Conservation (phyloP, 2,888 invertebrate species). For the Harmothoe impar region DNA sequence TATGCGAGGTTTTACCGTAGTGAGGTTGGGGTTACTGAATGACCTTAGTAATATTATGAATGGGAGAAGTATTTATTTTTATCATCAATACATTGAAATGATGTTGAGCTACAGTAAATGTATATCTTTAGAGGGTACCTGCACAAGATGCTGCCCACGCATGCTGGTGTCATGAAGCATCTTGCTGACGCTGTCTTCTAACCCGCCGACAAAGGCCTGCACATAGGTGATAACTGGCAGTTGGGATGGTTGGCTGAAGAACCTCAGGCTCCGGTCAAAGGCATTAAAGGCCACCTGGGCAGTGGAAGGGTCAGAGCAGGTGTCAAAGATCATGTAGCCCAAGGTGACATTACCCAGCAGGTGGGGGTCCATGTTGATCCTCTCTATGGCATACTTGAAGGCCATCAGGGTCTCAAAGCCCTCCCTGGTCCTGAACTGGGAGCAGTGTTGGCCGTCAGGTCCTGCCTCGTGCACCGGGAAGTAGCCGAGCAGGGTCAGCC, state of each 20-base stretch:
- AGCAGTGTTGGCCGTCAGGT: background rate
- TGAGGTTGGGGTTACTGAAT: too few relatives aligned
- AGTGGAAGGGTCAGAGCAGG: conserved; percentile 56
- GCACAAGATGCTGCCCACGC: conserved; percentile 59
- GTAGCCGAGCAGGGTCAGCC: conserved; percentile 62
- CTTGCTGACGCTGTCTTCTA: conserved; percentile 58
- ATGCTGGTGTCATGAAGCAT: conserved; percentile 43
- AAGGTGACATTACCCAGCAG: conserved; percentile 69
- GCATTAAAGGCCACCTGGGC: conserved; percentile 55
- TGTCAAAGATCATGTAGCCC: conserved; percentile 75
- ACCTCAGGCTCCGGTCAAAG: conserved; percentile 55
- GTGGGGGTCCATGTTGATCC: conserved; percentile 63
- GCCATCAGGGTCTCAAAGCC: conserved; percentile 65
- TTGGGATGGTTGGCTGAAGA: conserved; percentile 59
- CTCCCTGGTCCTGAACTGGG: conserved; percentile 25
- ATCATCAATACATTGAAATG: too few relatives aligned
- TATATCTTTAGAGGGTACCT: conserved; percentile 22
- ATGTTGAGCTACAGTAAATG: too few relatives aligned
- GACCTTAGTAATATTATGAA: too few relatives aligned
- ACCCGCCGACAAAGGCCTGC: conserved; percentile 63
- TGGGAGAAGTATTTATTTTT: too few relatives aligned
- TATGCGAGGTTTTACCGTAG: too few relatives aligned
- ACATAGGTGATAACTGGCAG: conserved; percentile 63
- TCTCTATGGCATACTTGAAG: conserved; percentile 65
- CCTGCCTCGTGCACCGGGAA: conserved; percentile 62